Percentiles rank a stretch among this genome's conserved stretches.
Evolutionary conservation across 2,888 invertebrate genomes (phyloP).

Genomic region (Drosophila prolongata): DNA sequence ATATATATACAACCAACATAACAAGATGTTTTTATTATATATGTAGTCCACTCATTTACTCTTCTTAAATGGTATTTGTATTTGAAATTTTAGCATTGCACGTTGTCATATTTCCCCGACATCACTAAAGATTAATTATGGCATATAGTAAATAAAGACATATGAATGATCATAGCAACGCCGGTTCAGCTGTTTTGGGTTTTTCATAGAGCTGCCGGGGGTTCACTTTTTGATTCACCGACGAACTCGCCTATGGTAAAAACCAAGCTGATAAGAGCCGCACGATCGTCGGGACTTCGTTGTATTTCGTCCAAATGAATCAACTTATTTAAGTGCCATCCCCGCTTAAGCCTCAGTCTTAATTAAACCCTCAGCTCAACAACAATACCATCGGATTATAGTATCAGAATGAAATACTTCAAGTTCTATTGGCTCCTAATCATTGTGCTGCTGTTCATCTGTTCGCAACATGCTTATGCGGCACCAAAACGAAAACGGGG

Average conservation of each 20-base stretch:
- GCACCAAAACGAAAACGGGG: conserved; percentile 50
- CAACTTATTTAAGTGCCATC: conserved; percentile 10
- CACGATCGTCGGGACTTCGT: not conserved
- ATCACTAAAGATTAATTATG: not conserved
- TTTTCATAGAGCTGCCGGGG: conserved; percentile 30
- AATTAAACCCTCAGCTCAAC: not conserved
- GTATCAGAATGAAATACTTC: conserved; percentile 58
- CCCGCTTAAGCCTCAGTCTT: not conserved
- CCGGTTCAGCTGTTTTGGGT: conserved; percentile 1
- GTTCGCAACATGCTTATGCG: conserved; percentile 28
- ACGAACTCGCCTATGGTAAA: conserved; percentile 20
- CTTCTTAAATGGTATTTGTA: not conserved
- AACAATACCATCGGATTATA: not conserved
- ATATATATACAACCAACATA: not conserved
- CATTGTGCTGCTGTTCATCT: conserved; percentile 29
- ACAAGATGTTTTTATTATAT: not conserved
- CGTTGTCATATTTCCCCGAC: not conserved
- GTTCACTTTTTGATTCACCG: conserved; percentile 33
- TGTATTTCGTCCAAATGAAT: not conserved
- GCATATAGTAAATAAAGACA: not conserved
- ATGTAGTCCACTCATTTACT: not conserved
- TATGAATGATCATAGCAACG: conserved; percentile 1
- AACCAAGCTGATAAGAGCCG: conserved; percentile 44
- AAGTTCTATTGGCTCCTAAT: conserved; percentile 49
- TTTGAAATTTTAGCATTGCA: not conserved